phyloP scores from a whole-genome alignment of 2,888 invertebrate species.

The Griposia aprilina region DNA sequence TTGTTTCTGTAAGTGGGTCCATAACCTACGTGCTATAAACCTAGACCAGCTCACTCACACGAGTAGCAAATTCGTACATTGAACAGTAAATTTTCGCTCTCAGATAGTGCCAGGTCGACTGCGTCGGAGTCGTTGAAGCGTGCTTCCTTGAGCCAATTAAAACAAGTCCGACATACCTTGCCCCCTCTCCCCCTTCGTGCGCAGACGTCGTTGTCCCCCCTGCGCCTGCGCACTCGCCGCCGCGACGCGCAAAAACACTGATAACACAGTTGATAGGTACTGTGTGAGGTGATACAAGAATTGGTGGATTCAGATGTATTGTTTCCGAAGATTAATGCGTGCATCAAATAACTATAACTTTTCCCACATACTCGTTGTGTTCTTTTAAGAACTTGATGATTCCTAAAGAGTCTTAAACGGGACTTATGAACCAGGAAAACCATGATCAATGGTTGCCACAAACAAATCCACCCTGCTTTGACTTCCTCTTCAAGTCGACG shows the following conservation, averaged over 20 bases:
- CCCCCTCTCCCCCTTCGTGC: slow-evolving; percentile 50
- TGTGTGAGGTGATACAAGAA: slow-evolving; percentile 42
- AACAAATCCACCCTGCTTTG: background rate
- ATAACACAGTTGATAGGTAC: slow-evolving; percentile 69
- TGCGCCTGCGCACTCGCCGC: slow-evolving; percentile 49
- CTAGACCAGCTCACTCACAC: slow-evolving; percentile 25
- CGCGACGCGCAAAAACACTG: slow-evolving; percentile 74
- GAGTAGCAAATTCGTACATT: slow-evolving; percentile 53
- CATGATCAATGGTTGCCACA: background rate
- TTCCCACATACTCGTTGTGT: background rate
- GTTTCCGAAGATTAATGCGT: background rate
- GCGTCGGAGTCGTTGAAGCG: slow-evolving; percentile 82
- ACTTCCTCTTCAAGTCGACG: background rate
- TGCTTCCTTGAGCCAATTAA: slow-evolving; percentile 86
- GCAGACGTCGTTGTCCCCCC: slow-evolving; percentile 29
- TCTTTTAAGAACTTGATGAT: background rate
- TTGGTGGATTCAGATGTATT: slow-evolving; percentile 3
- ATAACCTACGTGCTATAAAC: background rate
- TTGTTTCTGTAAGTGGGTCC: slow-evolving; percentile 9
- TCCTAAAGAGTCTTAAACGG: background rate
- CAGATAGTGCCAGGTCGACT: slow-evolving; percentile 62
- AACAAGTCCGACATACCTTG: slow-evolving; percentile 73
- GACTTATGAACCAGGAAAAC: background rate
- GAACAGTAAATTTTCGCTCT: slow-evolving; percentile 68
- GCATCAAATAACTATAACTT: background rate